phyloP scores from a whole-genome alignment of 1,140 invertebrate species.

The Rhyacophila brunnea region DNA sequence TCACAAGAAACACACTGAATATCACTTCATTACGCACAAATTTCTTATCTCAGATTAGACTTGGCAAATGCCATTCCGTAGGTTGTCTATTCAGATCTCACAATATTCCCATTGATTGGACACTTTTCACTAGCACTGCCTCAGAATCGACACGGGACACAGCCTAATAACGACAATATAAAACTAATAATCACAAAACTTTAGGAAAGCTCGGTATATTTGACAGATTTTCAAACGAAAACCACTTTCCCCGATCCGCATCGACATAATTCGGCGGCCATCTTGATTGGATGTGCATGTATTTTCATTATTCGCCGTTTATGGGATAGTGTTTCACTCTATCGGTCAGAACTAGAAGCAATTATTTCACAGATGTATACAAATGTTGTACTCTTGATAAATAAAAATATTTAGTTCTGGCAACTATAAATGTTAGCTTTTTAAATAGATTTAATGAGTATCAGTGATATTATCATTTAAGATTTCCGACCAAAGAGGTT shows the following conservation, averaged over 20 bases:
- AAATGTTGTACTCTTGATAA: no score
- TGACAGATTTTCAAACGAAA: conserved; percentile 24
- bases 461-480: no score
- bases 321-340: conserved; percentile 13
- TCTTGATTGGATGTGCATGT: conserved; percentile 28
- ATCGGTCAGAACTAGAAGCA: conserved; percentile 8
- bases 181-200: conserved; percentile 15
- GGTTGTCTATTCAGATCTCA: conserved; percentile 23
- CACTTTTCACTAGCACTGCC: conserved; percentile 19
- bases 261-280: conserved; percentile 29
- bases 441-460: no score
- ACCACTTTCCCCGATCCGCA: conserved; percentile 25
- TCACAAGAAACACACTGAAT: conserved; percentile 14
- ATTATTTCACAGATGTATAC: no score
- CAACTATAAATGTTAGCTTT: no score
- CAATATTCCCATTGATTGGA: conserved; percentile 13
- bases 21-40: conserved; percentile 24
- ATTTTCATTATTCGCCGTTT: conserved; percentile 19
- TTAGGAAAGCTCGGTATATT: conserved; percentile 17
- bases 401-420: no score
- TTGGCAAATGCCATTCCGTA: conserved; percentile 24
- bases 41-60: conserved; percentile 25
- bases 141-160: not conserved
- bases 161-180: conserved; percentile 7
- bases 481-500: no score